Evolutionary conservation across 1,140 invertebrate genomes (phyloP).

Genomic region (Lasaia peninsularis): DNA sequence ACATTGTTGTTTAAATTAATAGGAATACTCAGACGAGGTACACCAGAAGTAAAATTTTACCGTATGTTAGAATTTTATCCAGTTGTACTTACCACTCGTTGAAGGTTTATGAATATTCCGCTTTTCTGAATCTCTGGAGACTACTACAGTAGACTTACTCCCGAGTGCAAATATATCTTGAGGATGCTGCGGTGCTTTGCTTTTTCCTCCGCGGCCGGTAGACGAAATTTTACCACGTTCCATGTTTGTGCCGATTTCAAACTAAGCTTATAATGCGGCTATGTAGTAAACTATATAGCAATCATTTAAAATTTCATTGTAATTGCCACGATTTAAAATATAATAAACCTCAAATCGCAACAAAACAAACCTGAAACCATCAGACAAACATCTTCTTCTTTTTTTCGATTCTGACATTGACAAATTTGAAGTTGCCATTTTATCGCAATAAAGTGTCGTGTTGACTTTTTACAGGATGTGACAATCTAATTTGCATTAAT

Average conservation of each 20-base stretch:
- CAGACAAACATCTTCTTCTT: too few relatives aligned
- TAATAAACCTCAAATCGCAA: too few relatives aligned
- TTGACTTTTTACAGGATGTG: too few relatives aligned
- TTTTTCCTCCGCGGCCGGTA: constrained; percentile 67
- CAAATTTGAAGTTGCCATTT: too few relatives aligned
- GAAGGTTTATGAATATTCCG: constrained; percentile 72
- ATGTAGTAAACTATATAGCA: background rate
- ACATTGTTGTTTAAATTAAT: background rate
- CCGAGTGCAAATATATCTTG: constrained; percentile 72
- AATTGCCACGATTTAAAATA: too few relatives aligned
- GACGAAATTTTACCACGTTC: constrained; percentile 68
- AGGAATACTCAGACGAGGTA: background rate
- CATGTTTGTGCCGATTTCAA: constrained; percentile 25
- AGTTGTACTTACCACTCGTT: constrained; percentile 52
- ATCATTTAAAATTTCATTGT: too few relatives aligned
- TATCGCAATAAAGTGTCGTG: too few relatives aligned
- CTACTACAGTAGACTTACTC: constrained; percentile 65
- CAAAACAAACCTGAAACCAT: too few relatives aligned
- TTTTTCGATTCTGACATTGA: too few relatives aligned
- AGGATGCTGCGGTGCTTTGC: constrained; percentile 70
- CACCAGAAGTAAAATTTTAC: background rate
- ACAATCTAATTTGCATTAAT: too few relatives aligned
- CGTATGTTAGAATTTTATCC: background rate
- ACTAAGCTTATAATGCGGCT: background rate
- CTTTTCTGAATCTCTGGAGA: constrained; percentile 69